phyloP scores from a whole-genome alignment of 2,888 invertebrate species.

The Spialia ferax region DNA sequence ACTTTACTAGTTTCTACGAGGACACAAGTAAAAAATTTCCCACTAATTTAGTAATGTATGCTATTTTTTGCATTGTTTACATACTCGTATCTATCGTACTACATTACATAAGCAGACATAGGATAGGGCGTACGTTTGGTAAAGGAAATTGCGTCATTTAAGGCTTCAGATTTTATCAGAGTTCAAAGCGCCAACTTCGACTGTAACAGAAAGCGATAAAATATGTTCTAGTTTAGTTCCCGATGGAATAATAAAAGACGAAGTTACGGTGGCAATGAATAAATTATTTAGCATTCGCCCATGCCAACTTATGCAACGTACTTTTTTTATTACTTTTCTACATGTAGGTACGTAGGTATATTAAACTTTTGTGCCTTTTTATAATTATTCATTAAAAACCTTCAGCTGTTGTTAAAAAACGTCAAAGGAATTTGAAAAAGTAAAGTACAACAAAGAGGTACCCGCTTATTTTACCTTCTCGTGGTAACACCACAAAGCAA shows the following conservation, averaged over 20 bases:
- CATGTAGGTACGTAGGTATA: too few relatives aligned
- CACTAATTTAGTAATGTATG: too few relatives aligned
- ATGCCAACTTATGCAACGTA: neutral
- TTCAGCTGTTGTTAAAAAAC: too few relatives aligned
- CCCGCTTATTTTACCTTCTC: too few relatives aligned
- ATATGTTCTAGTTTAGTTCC: slow-evolving; percentile 18
- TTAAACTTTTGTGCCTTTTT: too few relatives aligned
- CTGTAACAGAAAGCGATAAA: slow-evolving; percentile 32
- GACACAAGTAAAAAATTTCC: too few relatives aligned
- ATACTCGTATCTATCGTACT: neutral
- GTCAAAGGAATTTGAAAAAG: too few relatives aligned
- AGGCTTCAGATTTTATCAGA: slow-evolving; percentile 9
- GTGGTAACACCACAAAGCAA: neutral
- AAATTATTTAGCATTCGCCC: slow-evolving; percentile 27
- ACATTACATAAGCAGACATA: neutral
- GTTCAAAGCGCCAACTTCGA: slow-evolving; percentile 20
- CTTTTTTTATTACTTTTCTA: too few relatives aligned
- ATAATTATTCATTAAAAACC: too few relatives aligned
- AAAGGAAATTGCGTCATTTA: slow-evolving; percentile 6
- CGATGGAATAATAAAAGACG: slow-evolving; percentile 27
- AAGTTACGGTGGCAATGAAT: slow-evolving; percentile 33
- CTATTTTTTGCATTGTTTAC: too few relatives aligned
- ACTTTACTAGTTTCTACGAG: too few relatives aligned
- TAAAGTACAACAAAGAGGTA: neutral
- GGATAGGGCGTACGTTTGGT: neutral